Base-by-base conservation (phyloP, 2,797 vertebrate genomes). In the Pseudotriccus pelzelni region DNA sequence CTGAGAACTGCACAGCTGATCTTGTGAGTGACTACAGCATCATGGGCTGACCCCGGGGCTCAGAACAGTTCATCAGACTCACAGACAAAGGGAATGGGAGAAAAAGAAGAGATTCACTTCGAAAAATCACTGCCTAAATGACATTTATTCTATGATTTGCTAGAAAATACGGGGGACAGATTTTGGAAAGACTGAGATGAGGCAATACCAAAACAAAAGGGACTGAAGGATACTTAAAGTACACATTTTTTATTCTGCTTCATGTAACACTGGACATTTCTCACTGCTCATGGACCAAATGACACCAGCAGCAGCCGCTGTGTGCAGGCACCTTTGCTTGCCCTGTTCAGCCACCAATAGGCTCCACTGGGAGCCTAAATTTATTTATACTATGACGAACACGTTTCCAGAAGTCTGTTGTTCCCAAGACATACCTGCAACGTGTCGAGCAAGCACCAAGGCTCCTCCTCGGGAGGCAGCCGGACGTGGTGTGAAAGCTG, bases 361-460 rank as follows among this genome's bases (percentile, higher is more conserved):
- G 30, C 39, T 86, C 46, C 46, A 41, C 10, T 43, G 46, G 43
- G 50, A 88, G 73, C 46, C 66, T 55, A 20, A 43, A 69, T 92
- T 84, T 77, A 28, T 60, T 75, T 41, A 0, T 3, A 1, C 17
- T 24, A 5, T 25, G 17, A 46, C 32, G 70, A 87, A 30, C 3
- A 2, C 0, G 0, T 73, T 82, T 84, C 67, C 50, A 67, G 72
- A 75, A 73, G 60, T 41, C 23, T 43, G 32, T 39, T 63, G 32
- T 28, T 87, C 89, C 68, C 64, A 70, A 74, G 68, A 52, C 41
- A 20, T 56, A 63, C 39, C 77, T 91, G 60, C 44, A 62, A 39
- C 0, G 2, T 24, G 37, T 44, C 0, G 0, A 79, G 46, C 67
- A 70, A 74, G 68, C 15, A 1, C 18, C 0, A 0, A 80, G 62